Conservation (phyloP, 2,888 invertebrate genomes). For the Temnothorax unifasciatus region DNA sequence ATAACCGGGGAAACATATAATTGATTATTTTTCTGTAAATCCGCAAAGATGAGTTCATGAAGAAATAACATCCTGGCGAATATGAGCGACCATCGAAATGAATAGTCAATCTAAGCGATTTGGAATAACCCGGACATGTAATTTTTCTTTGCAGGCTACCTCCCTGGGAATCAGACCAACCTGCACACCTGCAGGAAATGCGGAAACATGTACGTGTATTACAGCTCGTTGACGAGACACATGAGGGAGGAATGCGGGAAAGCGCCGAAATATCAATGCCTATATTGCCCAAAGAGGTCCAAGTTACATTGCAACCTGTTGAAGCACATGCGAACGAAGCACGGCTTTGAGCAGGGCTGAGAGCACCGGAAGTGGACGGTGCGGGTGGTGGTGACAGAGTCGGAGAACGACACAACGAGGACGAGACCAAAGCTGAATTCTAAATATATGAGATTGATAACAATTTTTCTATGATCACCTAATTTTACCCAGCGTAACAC, state of each 20-base stretch:
- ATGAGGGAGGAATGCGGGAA: slow-evolving; percentile 83
- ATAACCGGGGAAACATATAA: neutral
- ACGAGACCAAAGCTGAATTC: neutral
- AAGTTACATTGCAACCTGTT: slow-evolving; percentile 84
- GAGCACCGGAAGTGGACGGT: neutral
- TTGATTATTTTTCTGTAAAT: neutral
- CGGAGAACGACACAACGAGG: neutral
- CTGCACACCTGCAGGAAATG: slow-evolving; percentile 77
- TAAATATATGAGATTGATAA: slow-evolving; percentile 21
- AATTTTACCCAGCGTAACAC: neutral
- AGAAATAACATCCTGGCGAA: slow-evolving; percentile 12
- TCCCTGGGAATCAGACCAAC: slow-evolving; percentile 61
- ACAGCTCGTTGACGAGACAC: slow-evolving; percentile 81
- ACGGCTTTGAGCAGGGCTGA: slow-evolving; percentile 60
- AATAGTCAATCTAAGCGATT: neutral
- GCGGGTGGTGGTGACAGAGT: neutral
- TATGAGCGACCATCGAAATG: slow-evolving; percentile 32
- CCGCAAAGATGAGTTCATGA: neutral
- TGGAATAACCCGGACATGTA: slow-evolving; percentile 64
- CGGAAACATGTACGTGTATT: slow-evolving; percentile 82
- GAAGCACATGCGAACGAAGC: slow-evolving; percentile 83
- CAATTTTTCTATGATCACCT: neutral
- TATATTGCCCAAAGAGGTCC: slow-evolving; percentile 82
- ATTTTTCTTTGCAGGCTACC: slow-evolving; percentile 79
- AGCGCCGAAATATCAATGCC: slow-evolving; percentile 83